A percentile compares a stretch with the other conserved stretches of the same genome.
These are phyloP conservation scores for Epizoanthus scotinus DNA, from an alignment of 92 coral and sea anemone species.

Conservation along the genomic window DNA sequence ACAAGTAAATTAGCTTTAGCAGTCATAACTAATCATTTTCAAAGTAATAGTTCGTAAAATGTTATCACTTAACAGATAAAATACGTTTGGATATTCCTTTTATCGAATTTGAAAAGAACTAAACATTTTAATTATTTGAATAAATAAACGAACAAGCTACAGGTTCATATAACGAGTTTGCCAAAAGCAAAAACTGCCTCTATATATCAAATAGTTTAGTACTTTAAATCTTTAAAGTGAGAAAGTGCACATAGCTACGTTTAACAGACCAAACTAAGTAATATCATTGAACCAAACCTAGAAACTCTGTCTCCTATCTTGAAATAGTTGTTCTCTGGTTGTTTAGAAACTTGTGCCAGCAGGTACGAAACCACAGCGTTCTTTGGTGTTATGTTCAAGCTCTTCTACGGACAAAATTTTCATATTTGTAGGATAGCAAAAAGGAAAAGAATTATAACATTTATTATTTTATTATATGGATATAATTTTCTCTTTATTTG, in stretches of 20 bases:
- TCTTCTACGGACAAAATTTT: too few relatives aligned
- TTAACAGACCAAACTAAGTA: too few relatives aligned
- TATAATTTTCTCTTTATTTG: too few relatives aligned
- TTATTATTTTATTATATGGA: too few relatives aligned
- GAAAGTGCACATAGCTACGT: background rate
- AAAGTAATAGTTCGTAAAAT: background rate
- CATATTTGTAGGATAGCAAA: too few relatives aligned
- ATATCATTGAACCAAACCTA: background rate
- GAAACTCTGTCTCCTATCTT: background rate
- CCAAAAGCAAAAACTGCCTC: background rate
- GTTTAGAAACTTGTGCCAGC: conserved; percentile 1
- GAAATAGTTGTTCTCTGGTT: background rate
- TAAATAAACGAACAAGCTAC: conserved; percentile 13
- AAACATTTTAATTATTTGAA: background rate
- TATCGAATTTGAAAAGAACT: too few relatives aligned
- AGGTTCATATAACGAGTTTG: background rate
- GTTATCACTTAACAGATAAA: too few relatives aligned
- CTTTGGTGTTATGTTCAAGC: background rate
- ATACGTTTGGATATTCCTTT: too few relatives aligned
- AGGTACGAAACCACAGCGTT: conserved; percentile 28
- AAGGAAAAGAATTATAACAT: too few relatives aligned
- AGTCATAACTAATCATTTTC: background rate
- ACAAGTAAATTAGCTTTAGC: too few relatives aligned
- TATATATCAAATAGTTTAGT: background rate
- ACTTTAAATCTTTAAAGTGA: background rate